Evolutionary conservation across 2,888 invertebrate genomes (phyloP), one percentile per base, ranked within the genome.

Genomic region (Leucophenga montana): DNA sequence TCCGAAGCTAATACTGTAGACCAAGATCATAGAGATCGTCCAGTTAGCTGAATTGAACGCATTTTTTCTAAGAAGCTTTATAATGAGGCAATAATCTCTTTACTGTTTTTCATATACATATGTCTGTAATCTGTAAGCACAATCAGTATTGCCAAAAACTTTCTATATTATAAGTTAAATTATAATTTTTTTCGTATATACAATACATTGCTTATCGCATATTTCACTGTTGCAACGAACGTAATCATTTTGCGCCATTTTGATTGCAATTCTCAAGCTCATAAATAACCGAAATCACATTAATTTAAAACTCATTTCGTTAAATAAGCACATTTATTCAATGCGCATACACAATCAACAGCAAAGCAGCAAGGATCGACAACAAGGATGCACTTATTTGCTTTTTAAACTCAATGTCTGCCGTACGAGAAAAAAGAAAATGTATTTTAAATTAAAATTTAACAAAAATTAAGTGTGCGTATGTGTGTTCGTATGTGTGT

Each of bases 231-330:
- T 39, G 39, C 50, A 50, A n/a, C n/a, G 65, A 27, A 27, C 27
- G 27, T 4, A 27, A 27, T 27, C 27, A 27, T 27, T 27, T 27
- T 27, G 4, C 27, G 27, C 27, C 39, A 39, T 39, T 39, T 39
- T 39, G 39, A 39, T 39, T 39, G 39, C 39, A 39, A 39, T 39
- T 39, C 39, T 39, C 33, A 22, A 22, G 20, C 79, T 79, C 85
- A 85, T 85, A 84, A 84, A 85, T 86, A 83, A 86, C 78, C 18
- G 72, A 81, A 85, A 85, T 83, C 79, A 77, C 86, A 85, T 85
- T 85, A 85, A 86, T 85, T 86, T 85, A 78, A 85, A 85, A 79
- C 78, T 75, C 76, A 78, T 78, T 80, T 81, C 77, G 76, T 75
- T 75, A 72, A 46, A 77, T 77, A 81, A 80, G 76, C 78, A 79